These are phyloP conservation scores for Muntiacus muntjak DNA, from an alignment of 2,113 vertebrate species.

Conservation along the genomic window DNA sequence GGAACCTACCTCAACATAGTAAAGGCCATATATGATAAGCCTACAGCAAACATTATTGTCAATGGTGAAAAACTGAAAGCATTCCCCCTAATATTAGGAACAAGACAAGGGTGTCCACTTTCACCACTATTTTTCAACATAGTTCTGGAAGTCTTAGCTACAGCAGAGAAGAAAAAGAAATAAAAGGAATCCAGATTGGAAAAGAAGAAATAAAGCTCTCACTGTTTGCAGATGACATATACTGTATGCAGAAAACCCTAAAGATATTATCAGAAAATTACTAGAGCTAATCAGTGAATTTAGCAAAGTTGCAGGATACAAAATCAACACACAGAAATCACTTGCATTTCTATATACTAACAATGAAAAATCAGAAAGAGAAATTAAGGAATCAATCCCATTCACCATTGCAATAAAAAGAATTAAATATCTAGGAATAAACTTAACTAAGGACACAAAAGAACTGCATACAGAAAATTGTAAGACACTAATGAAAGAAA, in stretches of 20 bases:
- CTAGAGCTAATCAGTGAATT: neutral
- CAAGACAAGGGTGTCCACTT: neutral
- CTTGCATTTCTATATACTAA: neutral
- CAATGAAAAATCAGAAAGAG: neutral
- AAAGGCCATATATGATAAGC: neutral
- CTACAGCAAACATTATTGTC: neutral
- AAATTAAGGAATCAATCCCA: neutral
- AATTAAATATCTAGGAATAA: neutral
- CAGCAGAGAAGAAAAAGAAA: neutral
- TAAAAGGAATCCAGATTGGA: neutral
- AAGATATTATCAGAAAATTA: neutral
- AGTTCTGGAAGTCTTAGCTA: neutral
- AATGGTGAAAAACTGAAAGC: neutral
- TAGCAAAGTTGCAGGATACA: neutral
- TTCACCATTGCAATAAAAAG: neutral
- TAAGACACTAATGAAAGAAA: neutral
- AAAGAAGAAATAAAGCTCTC: neutral
- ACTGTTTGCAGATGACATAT: neutral
- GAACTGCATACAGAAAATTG: no score
- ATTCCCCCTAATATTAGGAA: neutral
- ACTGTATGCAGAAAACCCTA: neutral
- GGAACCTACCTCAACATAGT: neutral
- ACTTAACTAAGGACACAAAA: no score
- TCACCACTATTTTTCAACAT: neutral
- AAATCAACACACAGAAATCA: neutral